Conservation (phyloP, 2,113 vertebrate species). For the Urocolius indicus region DNA sequence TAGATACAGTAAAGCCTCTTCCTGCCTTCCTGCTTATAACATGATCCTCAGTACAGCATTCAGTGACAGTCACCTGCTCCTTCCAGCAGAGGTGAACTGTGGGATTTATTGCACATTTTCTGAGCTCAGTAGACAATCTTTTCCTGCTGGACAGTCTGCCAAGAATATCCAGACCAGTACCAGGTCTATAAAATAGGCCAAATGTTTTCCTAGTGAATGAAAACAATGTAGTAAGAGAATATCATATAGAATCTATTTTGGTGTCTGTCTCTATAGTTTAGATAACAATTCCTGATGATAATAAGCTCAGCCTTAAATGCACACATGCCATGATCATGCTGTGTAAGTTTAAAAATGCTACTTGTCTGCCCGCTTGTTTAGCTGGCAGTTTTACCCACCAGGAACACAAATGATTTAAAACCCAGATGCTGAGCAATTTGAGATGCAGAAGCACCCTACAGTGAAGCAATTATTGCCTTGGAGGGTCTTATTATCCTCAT, state of each 20-base stretch:
- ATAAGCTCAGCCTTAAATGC: slow-evolving; percentile 69
- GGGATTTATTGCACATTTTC: slow-evolving; percentile 4
- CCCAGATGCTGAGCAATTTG: slow-evolving; percentile 76
- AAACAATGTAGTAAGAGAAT: slow-evolving; percentile 45
- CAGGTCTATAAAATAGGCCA: not conserved
- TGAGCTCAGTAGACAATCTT: not conserved
- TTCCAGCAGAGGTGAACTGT: not conserved
- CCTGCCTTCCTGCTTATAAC: not conserved
- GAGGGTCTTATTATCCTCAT: slow-evolving; percentile 75
- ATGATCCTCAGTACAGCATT: not conserved
- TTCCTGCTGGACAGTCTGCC: not conserved
- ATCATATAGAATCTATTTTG: slow-evolving; percentile 37
- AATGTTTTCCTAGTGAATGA: not conserved
- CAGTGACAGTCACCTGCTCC: not conserved
- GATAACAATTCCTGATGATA: slow-evolving; percentile 56
- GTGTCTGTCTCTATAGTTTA: slow-evolving; percentile 46
- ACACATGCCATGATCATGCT: slow-evolving; percentile 60
- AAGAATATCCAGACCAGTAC: not conserved
- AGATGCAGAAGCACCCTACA: slow-evolving; percentile 72
- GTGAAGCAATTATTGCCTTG: slow-evolving; percentile 77
- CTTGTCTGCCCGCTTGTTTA: slow-evolving; percentile 70
- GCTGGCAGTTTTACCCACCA: slow-evolving; percentile 56
- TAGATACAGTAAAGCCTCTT: not conserved
- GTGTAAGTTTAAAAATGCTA: slow-evolving; percentile 70
- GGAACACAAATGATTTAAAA: slow-evolving; percentile 74